Evolutionary conservation across 2,113 vertebrate species (phyloP).

Genomic region (Strix aluco): DNA sequence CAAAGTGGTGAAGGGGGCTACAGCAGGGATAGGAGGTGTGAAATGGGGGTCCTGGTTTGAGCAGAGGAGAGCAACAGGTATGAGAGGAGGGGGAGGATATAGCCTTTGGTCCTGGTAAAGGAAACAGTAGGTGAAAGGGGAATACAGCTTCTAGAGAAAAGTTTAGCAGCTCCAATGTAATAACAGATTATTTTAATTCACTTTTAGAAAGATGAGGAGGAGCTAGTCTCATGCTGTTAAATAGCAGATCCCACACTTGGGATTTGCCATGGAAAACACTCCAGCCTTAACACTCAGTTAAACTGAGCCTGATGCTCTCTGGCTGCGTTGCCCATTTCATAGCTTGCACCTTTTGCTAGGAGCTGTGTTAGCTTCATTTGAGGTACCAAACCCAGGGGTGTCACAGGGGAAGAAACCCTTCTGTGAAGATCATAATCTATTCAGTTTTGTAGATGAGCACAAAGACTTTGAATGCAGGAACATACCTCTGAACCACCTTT

Average conservation of each 20-base stretch:
- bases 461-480: not conserved
- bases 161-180: not conserved
- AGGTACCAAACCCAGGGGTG: not conserved
- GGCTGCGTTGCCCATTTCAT: not conserved
- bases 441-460: not conserved
- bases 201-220: not conserved
- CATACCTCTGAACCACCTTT: not conserved
- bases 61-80: not conserved
- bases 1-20: not conserved
- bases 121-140: not conserved
- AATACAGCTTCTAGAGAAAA: not conserved
- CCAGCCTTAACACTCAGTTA: not conserved
- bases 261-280: not conserved
- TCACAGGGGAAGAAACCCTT: fast-evolving
- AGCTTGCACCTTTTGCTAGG: not conserved
- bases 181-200: not conserved
- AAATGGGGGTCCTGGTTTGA: not conserved
- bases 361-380: fast-evolving
- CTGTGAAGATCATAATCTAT: not conserved
- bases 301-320: not conserved
- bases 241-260: not conserved
- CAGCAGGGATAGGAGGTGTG: not conserved
- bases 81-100: not conserved
- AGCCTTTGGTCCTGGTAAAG: not conserved
- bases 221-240: not conserved